A percentile compares a stretch with the other conserved stretches of the same genome.
These are phyloP conservation scores for Pachyrhynchus sulphureomaculatus DNA, from an alignment of 1,140 invertebrate species.

Conservation along the genomic window DNA sequence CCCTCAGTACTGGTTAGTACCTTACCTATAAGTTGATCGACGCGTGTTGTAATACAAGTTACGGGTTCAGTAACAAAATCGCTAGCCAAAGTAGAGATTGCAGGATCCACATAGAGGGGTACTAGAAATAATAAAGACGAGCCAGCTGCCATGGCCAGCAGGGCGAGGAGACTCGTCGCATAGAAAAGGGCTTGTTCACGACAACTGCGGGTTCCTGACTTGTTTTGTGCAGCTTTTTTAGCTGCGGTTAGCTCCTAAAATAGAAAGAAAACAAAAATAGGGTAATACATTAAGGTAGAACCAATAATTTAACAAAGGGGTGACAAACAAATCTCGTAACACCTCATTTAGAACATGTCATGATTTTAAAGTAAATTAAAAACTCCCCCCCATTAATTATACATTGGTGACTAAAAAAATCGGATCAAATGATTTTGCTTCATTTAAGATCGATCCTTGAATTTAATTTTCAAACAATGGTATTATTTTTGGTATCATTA, in stretches of 20 bases:
- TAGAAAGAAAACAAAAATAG: background rate
- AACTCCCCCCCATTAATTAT: too few relatives aligned
- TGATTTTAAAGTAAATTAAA: too few relatives aligned
- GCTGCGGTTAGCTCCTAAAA: constrained; percentile 37
- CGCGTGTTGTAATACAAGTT: constrained; percentile 71
- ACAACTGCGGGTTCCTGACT: constrained; percentile 65
- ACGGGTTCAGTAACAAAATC: constrained; percentile 79
- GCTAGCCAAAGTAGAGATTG: constrained; percentile 81
- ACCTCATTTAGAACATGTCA: too few relatives aligned
- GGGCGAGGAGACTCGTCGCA: constrained; percentile 73
- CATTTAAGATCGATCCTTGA: too few relatives aligned
- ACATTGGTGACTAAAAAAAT: too few relatives aligned
- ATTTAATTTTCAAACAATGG: too few relatives aligned
- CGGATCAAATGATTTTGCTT: too few relatives aligned
- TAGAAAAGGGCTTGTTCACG: constrained; percentile 76
- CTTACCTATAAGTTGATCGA: constrained; percentile 64
- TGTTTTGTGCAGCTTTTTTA: constrained; percentile 35
- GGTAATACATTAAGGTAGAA: background rate
- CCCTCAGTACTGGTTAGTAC: too few relatives aligned
- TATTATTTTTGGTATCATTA: too few relatives aligned
- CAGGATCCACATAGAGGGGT: constrained; percentile 86
- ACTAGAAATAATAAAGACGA: constrained; percentile 83
- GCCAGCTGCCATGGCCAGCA: constrained; percentile 76
- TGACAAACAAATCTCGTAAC: too few relatives aligned
- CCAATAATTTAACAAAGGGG: constrained; percentile 11